Evolutionary conservation across 2,113 vertebrate species (phyloP), one percentile per base, ranked within the genome.

Genomic region (Noctilio leporinus): DNA sequence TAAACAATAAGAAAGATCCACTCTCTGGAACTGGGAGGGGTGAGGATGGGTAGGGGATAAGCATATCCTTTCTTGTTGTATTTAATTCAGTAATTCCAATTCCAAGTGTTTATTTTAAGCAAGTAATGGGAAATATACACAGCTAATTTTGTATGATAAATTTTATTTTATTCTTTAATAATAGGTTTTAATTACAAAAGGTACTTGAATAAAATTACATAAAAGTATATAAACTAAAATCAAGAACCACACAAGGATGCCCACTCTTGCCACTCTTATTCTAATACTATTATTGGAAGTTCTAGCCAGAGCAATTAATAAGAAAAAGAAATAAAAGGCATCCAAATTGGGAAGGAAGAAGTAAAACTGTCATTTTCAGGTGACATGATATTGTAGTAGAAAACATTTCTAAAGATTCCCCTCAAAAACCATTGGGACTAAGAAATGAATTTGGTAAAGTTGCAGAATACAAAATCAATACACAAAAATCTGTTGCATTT

Each of bases 91-190:
- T 51, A 69, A 91, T 75, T 73, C 22, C 10, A 81, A 15, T 51
- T 9, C 3, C 65, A 33, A 57, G 40, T 51, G 49, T 53, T 55
- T 76, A 75, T 49, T 76, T 73, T 55, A 89, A 78, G 28, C 59
- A 78, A 93, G 65, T 84, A 72, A 65, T 57, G 57, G 55, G 64
- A 89, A 55, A 59, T 7, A 15, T 30, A 64, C 5, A 28, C 11
- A 35, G 72, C 51, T 70, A 22, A 57, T 26, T 78, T 49, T 67
- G 40, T 64, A 17, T 10, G 55, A 64, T 35, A 33, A 77, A 76
- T 83, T 72, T 76, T 35, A 85, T 47, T 86, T 69, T 55, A 35
- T 49, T n/a, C 30, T 67, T 94, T 88, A 83, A 95, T 85, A 86
- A 67, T 30, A 53, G 20, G 22, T 80, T 43, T 91, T 47, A 87